Evolutionary conservation across 2,113 vertebrate species (phyloP), one percentile per base, ranked within the genome.

Genomic region (Neodontobutis hainanensis): DNA sequence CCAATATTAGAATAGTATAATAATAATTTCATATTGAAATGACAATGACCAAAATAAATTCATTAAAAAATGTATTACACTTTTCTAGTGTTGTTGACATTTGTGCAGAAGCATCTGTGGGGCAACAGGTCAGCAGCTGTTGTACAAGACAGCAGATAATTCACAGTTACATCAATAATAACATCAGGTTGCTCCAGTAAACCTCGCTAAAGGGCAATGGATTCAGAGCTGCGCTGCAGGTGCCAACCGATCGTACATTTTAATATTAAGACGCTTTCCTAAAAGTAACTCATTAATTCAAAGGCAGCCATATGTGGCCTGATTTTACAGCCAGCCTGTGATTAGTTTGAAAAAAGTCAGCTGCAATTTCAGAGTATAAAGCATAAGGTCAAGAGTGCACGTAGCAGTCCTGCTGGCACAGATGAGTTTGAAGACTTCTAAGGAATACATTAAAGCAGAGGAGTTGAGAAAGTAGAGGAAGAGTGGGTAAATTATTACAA

Each of bases 261-360:
- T 61, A 10, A 61, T 38, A 47, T 10, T 11, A 60, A 35, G 19
- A 4, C 1, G 7, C 12, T 11, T 60, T 55, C 43, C 61, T 53
- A 58, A 62, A 73, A 62, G 68, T 51, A 42, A 49, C 35, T 45
- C 56, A 63, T 67, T 62, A 65, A 65, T 66, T 71, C 12, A 69
- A 53, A 67, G 52, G 36, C 49, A 70, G 60, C 36, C 36, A 53
- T 61, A 53, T 38, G 34, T 32, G 19, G 55, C 32, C 49, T 68
- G 68, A 68, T 66, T 51, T 73, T 71, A 68, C 27, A 64, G 61
- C 60, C 45, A 65, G 75, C 62, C 71, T 27, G 16, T 61, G 57
- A 58, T 35, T 77, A 56, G 58, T 61, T 58, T 68, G 40, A 51
- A 59, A 77, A 77, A 80, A 66, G 76, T 79, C 66, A 68, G 35